These are phyloP conservation scores for Meloidogyne floridensis DNA, from an alignment of 1,140 invertebrate genomes.

Conservation along the genomic window DNA sequence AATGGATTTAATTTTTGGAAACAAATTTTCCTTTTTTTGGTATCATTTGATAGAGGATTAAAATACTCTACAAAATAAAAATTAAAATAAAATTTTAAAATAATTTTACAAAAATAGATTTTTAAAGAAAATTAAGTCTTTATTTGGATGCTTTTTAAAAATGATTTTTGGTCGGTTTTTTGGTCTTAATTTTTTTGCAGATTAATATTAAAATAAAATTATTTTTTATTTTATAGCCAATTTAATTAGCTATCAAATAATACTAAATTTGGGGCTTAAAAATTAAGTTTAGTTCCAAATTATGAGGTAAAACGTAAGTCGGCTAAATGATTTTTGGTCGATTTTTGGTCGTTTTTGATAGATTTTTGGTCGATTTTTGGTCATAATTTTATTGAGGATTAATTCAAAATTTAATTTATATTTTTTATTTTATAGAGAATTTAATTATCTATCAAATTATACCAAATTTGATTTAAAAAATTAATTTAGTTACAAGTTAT, in stretches of 20 bases:
- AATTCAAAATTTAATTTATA: neutral
- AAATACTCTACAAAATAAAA: neutral
- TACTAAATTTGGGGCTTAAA: neutral
- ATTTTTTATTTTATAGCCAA: neutral
- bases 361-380: neutral
- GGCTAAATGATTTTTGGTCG: neutral
- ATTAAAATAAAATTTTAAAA: neutral
- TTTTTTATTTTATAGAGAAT: neutral
- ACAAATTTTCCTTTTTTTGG: neutral
- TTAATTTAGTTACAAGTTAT: neutral
- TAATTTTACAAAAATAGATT: neutral
- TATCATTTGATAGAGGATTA: constrained; percentile 4
- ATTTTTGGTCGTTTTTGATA: neutral
- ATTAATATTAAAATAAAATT: neutral
- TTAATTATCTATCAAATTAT: neutral
- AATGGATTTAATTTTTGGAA: neutral
- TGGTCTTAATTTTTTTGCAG: neutral
- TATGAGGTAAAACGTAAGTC: neutral
- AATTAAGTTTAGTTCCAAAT: neutral
- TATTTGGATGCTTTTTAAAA: neutral
- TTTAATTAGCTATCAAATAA: neutral
- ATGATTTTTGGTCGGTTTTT: neutral
- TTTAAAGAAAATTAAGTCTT: neutral
- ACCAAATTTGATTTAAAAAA: neutral
- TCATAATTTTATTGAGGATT: neutral